phyloP scores from a whole-genome alignment of 2,797 vertebrate genomes.

The Phoebastria nigripes region DNA sequence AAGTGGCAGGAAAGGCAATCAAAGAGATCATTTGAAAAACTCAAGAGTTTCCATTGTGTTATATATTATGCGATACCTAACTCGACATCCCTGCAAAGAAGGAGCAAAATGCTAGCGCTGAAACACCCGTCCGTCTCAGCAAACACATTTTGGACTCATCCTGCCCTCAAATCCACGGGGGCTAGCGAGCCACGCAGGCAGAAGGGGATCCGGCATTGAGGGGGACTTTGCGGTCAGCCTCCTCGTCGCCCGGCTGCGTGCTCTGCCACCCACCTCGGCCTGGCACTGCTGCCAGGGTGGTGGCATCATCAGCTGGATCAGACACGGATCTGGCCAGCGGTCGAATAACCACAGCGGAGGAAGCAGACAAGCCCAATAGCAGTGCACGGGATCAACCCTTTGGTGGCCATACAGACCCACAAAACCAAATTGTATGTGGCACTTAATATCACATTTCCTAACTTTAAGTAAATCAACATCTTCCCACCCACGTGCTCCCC shows the following conservation, averaged over 20 bases:
- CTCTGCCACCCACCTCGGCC: neutral
- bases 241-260: accelerated
- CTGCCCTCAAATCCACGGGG: neutral
- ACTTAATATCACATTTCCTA: neutral
- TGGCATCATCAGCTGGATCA: neutral
- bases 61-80: neutral
- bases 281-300: neutral
- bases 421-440: neutral
- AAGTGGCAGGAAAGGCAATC: neutral
- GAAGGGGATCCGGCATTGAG: neutral
- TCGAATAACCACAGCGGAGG: neutral
- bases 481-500: neutral
- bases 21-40: neutral
- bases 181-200: accelerated
- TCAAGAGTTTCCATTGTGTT: neutral
- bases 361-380: neutral
- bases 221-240: neutral
- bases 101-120: neutral
- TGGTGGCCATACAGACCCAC: neutral
- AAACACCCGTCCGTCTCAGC: neutral
- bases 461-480: neutral
- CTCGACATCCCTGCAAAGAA: neutral
- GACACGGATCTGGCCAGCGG: neutral
- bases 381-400: neutral
- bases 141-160: neutral